phyloP scores from a whole-genome alignment of 2,797 vertebrate genomes.

The Rousettus madagascariensis region DNA sequence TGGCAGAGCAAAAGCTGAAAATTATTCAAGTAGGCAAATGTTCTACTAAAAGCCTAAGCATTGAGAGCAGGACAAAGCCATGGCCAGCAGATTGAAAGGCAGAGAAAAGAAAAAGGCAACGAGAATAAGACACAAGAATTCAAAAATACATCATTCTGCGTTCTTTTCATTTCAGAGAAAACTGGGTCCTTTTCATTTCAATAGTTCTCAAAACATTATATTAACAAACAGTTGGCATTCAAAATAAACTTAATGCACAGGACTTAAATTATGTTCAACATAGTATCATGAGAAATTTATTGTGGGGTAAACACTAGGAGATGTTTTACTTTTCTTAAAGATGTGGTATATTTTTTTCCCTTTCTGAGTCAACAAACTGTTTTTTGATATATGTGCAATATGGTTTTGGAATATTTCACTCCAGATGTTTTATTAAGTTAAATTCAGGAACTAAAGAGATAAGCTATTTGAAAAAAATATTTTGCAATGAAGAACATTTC shows the following conservation, averaged over 20 bases:
- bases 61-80: background rate
- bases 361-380: background rate
- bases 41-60: background rate
- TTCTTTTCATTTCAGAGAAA: background rate
- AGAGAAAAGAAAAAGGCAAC: background rate
- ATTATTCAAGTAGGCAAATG: background rate
- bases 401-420: background rate
- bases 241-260: background rate
- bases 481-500: background rate
- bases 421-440: conserved; percentile 22
- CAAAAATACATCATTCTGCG: background rate
- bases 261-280: background rate
- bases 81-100: background rate
- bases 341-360: background rate
- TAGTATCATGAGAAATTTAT: background rate
- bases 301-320: background rate
- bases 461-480: background rate
- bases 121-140: background rate
- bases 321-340: conserved; percentile 17
- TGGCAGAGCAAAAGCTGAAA: background rate
- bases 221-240: background rate
- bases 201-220: background rate
- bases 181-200: background rate
- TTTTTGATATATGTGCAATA: background rate
- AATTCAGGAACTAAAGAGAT: background rate